Percentiles rank a stretch among this genome's conserved stretches.
Conservation (phyloP, 2,113 vertebrate species). For the Condylura cristata region DNA sequence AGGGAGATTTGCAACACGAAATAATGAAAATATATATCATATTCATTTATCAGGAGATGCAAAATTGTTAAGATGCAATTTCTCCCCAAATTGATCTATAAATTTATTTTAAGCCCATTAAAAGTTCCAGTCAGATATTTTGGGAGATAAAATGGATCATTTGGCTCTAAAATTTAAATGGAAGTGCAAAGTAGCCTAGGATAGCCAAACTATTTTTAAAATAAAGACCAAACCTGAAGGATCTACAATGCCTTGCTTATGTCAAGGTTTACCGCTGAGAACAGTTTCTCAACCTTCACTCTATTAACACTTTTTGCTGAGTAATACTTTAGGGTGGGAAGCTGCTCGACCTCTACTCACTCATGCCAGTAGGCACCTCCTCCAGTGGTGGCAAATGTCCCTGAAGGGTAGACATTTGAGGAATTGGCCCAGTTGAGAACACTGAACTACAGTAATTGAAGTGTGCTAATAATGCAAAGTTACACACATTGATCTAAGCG, state of each 20-base stretch:
- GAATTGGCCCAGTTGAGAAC: background rate
- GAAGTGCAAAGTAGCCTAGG: background rate
- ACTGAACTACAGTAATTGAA: background rate
- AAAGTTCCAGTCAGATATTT: background rate
- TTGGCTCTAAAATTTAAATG: background rate
- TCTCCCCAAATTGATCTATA: background rate
- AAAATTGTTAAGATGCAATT: background rate
- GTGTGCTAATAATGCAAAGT: background rate
- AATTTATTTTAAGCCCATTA: background rate
- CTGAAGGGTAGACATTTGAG: background rate
- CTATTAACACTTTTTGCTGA: background rate
- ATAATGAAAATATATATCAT: background rate
- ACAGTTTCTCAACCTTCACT: background rate
- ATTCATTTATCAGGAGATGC: background rate
- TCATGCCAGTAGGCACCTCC: background rate
- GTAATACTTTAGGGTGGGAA: background rate
- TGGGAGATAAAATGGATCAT: background rate
- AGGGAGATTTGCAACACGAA: conserved; percentile 9
- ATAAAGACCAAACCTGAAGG: background rate
- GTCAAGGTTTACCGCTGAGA: background rate
- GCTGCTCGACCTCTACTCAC: background rate
- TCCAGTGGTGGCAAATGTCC: background rate
- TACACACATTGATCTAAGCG: background rate
- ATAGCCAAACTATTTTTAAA: background rate
- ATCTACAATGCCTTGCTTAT: background rate